Evolutionary conservation across 2,797 vertebrate genomes (phyloP), one percentile per base, ranked within the genome.

Genomic region (Tragopan temminckii): DNA sequence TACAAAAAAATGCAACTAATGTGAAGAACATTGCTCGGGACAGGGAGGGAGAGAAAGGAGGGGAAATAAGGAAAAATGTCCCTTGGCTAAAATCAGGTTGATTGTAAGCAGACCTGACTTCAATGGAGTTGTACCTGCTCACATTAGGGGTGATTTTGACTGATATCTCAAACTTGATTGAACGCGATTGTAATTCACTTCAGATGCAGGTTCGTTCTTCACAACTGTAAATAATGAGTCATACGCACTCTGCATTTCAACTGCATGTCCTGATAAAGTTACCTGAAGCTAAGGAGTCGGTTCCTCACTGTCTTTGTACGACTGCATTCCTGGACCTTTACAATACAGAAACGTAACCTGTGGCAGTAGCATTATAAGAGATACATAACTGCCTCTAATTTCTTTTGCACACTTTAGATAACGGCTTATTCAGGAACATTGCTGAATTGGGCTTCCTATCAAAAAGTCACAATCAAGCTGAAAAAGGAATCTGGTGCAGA

Each of bases 81-180:
- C 87, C 67, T 93, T 96, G 80, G 70, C 74, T 92, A 88, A 94
- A 94, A 89, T 86, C 70, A 85, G 85, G 77, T 93, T 92, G 92
- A 92, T 55, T 79, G 61, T 95, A 92, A 95, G 68, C 94, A 94
- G 94, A 84, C 12, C 48, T 64, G 80, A 90, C 84, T 95, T 86
- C 89, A 95, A 3, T 80, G 52, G 87, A 89, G 63, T 17, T 77
- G 85, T 84, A 96, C 89, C 93, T 93, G 90, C 89, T 64, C 90
- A 77, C 74, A 74, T 74, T 17, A 85, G 71, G 71, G 69, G 52
- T 43, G 85, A 91, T 86, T 95, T 29, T 86, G 67, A 92, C 70
- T 38, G 71, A 24, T 81, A 85, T 15, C 87, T 89, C 89, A 66
- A 77, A 77, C 63, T 42, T 91, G 80, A 89, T 67, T 88, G 89